Evolutionary conservation across 2,797 vertebrate species (phyloP).

Genomic region (Mormyrops attenuatus): DNA sequence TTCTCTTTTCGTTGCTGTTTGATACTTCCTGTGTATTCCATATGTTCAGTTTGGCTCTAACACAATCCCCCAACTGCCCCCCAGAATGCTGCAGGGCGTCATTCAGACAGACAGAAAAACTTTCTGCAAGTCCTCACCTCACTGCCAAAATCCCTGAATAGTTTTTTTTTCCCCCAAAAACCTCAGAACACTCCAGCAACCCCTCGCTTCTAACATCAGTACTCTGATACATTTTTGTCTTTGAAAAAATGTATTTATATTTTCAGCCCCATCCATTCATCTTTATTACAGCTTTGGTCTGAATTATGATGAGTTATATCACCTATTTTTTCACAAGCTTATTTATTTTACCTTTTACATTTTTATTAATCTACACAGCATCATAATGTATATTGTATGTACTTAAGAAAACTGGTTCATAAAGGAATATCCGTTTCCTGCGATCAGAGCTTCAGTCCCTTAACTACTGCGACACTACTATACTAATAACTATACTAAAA

Average conservation of each 20-base stretch:
- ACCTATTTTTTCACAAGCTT: neutral
- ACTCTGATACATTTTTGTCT: neutral
- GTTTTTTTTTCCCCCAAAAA: neutral
- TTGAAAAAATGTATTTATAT: neutral
- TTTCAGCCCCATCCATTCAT: neutral
- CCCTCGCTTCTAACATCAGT: neutral
- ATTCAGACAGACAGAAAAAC: neutral
- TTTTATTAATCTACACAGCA: neutral
- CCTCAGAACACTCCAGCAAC: neutral
- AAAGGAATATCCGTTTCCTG: neutral
- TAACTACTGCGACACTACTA: neutral
- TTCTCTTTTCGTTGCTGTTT: no score
- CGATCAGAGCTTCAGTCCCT: neutral
- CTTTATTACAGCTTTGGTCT: neutral
- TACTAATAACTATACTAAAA: neutral
- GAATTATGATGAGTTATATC: neutral
- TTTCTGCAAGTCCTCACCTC: neutral
- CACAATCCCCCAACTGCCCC: neutral
- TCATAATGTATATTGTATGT: neutral
- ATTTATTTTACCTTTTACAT: neutral
- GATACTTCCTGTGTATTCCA: neutral
- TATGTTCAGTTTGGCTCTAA: neutral
- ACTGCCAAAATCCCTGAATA: neutral
- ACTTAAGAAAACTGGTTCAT: neutral
- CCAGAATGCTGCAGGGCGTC: neutral